A percentile compares a stretch with the other conserved stretches of the same genome.
Conservation (phyloP, 2,113 vertebrate genomes). For the Podocnemis expansa region DNA sequence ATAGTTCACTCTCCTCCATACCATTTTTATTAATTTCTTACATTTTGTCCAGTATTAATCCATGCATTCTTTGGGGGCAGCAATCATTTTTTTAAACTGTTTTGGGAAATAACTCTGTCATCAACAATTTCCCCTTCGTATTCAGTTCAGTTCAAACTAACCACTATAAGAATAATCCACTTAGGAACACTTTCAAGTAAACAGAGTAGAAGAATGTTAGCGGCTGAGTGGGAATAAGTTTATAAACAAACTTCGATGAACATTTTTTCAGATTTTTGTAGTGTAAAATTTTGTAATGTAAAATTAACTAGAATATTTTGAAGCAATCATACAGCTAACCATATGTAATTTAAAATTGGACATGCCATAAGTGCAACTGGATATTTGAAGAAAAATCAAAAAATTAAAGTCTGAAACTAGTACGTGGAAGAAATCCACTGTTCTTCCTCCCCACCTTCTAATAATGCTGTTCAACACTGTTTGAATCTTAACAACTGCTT, state of each 20-base stretch:
- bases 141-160: not conserved
- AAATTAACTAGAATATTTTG: not conserved
- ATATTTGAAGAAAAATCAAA: not conserved
- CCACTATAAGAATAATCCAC: not conserved
- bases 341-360: too few relatives aligned
- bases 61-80: not conserved
- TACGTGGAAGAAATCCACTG: not conserved
- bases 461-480: too few relatives aligned
- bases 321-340: not conserved
- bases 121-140: not conserved
- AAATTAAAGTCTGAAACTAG: not conserved
- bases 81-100: not conserved
- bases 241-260: not conserved
- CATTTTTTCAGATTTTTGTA: not conserved
- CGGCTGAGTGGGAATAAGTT: not conserved
- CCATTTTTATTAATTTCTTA: not conserved
- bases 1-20: not conserved
- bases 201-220: not conserved
- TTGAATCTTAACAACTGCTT: too few relatives aligned
- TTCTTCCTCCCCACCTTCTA: too few relatives aligned
- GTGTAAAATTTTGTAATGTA: not conserved
- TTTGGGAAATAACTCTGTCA: not conserved
- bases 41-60: not conserved
- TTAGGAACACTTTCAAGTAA: not conserved
- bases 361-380: too few relatives aligned